phyloP scores from a whole-genome alignment of 2,113 vertebrate species.

The Psilopogon haemacephalus region DNA sequence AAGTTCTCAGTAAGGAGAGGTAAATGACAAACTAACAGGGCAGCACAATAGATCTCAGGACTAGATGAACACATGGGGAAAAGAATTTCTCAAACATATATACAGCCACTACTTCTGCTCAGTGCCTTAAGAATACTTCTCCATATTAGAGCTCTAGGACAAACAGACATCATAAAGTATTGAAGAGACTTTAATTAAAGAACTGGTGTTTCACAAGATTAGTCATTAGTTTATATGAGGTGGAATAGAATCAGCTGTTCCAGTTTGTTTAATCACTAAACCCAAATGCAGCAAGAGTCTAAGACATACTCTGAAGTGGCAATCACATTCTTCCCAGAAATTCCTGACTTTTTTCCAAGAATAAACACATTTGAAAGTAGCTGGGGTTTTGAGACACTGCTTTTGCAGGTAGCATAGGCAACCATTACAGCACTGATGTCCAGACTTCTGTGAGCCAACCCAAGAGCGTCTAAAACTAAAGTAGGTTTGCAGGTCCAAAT shows the following conservation, averaged over 20 bases:
- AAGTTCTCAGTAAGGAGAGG: background rate
- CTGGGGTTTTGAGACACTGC: background rate
- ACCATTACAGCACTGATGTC: background rate
- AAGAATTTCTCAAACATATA: background rate
- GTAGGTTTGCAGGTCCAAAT: background rate
- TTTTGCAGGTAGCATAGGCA: background rate
- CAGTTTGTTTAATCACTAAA: background rate
- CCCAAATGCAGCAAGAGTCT: background rate
- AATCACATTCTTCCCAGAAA: background rate
- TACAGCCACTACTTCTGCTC: background rate
- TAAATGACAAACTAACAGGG: background rate
- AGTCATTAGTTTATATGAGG: background rate
- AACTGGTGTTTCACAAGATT: background rate
- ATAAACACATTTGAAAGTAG: background rate
- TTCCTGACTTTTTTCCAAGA: background rate
- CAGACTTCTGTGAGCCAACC: background rate
- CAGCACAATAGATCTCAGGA: background rate
- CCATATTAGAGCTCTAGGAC: background rate
- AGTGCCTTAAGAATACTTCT: background rate
- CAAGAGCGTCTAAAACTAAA: background rate
- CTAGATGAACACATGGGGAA: background rate
- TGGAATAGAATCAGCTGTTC: background rate
- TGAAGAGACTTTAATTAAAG: background rate
- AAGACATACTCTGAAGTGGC: background rate
- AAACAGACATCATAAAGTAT: background rate